Evolutionary conservation across 2,888 invertebrate species (phyloP).

Genomic region (Drosophila algonquin): DNA sequence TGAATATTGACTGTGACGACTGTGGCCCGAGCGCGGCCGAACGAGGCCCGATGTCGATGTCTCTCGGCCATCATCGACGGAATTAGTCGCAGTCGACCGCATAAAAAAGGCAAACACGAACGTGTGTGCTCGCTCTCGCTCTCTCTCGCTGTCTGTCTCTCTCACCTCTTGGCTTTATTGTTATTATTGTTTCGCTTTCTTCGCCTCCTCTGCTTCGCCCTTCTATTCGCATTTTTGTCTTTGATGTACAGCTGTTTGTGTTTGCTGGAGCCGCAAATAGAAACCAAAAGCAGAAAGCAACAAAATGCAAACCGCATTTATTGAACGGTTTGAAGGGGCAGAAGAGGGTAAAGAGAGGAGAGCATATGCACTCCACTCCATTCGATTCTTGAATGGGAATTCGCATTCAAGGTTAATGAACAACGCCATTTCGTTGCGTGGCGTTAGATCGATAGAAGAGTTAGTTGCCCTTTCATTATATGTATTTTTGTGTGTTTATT

Average conservation of each 20-base stretch:
- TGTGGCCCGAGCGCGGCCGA: conserved; percentile 65
- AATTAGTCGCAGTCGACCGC: conserved; percentile 61
- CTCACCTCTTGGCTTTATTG: conserved; percentile 38
- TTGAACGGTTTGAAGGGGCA: background rate
- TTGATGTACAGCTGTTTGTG: conserved; percentile 50
- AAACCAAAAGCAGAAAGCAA: conserved; percentile 39
- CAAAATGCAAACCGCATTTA: background rate
- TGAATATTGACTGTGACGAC: conserved; percentile 72
- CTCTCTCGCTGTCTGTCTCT: conserved; percentile 37
- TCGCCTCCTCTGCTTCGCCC: conserved; percentile 6
- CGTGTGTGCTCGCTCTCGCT: conserved; percentile 15
- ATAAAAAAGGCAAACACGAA: conserved; percentile 22
- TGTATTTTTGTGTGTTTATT: no score
- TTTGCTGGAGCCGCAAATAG: conserved; percentile 62
- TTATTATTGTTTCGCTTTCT: conserved; percentile 55
- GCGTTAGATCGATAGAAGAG: conserved; percentile 18
- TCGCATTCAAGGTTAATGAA: conserved; percentile 43
- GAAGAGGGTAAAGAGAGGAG: background rate
- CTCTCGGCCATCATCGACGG: conserved; percentile 73
- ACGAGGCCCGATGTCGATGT: background rate
- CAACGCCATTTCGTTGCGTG: conserved; percentile 6
- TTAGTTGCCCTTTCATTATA: no score
- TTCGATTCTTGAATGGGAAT: conserved; percentile 19
- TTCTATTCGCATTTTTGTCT: conserved; percentile 9
- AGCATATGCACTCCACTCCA: conserved; percentile 2